A percentile compares a stretch with the other conserved stretches of the same genome.
Evolutionary conservation across 2,797 vertebrate species (phyloP).

Genomic region (Pipistrellus nathusii): DNA sequence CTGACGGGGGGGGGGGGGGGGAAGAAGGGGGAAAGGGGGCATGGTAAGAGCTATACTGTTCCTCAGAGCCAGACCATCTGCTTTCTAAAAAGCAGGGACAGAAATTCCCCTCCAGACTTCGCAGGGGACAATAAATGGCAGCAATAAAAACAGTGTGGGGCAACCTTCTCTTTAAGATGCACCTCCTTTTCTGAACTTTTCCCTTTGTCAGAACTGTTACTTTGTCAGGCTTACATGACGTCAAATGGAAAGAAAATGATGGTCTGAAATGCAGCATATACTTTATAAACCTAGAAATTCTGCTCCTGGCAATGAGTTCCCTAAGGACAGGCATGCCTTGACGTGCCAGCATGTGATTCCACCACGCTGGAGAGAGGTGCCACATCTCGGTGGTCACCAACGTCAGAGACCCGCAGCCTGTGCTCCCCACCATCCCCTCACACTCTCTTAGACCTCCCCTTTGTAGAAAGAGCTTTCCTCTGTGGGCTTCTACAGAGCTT

Average conservation of each 20-base stretch:
- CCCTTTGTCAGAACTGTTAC: background rate
- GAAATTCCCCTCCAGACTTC: constrained; percentile 74
- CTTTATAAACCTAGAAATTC: background rate
- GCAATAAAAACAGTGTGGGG: constrained; percentile 40
- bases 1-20: no score
- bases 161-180: background rate
- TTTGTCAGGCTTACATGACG: constrained; percentile 45
- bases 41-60: background rate
- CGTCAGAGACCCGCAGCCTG: background rate
- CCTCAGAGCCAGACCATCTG: constrained; percentile 62
- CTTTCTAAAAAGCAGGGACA: constrained; percentile 47
- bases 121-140: constrained; percentile 63
- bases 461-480: background rate
- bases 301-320: background rate
- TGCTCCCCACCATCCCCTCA: no score
- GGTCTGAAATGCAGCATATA: background rate
- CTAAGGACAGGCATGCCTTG: background rate
- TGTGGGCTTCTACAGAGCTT: background rate
- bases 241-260: background rate
- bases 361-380: background rate
- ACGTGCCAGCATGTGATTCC: background rate
- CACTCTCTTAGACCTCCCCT: no score
- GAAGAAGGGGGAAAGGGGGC: background rate
- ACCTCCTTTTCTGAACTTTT: constrained; percentile 11
- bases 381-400: background rate